Conservation (phyloP, 2,888 invertebrate genomes). For the Neria commutata region DNA sequence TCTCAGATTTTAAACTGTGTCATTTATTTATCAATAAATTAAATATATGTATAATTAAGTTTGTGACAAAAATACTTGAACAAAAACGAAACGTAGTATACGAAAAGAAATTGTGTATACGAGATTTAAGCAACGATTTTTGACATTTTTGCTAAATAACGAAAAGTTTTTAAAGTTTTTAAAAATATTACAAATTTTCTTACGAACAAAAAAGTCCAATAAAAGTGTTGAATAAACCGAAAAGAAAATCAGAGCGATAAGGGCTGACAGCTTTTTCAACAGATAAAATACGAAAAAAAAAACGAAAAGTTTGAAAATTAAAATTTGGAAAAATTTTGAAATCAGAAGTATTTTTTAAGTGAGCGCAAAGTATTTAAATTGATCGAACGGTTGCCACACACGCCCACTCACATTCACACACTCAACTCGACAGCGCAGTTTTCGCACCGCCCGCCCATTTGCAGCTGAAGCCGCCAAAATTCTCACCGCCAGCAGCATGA, state of each 20-base stretch:
- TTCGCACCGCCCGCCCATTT: conserved; percentile 5
- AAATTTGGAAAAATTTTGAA: background rate
- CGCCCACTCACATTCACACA: conserved; percentile 16
- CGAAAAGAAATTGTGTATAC: conserved; percentile 20
- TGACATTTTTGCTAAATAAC: background rate
- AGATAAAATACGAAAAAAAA: background rate
- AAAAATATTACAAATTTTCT: conserved; percentile 8
- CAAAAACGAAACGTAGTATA: conserved; percentile 29
- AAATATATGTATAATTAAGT: conserved; percentile 13
- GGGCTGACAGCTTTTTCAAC: no score
- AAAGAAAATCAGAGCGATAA: no score
- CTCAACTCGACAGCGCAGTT: conserved; percentile 20
- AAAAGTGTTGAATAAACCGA: no score
- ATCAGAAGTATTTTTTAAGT: background rate
- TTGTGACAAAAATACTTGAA: conserved; percentile 19
- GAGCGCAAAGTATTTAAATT: background rate
- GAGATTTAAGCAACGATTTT: conserved; percentile 8
- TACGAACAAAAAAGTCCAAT: no score
- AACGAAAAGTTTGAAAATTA: background rate
- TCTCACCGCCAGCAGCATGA: conserved; percentile 70
- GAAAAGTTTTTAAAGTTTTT: conserved; percentile 12
- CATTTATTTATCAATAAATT: conserved; percentile 24
- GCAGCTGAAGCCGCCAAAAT: conserved; percentile 58
- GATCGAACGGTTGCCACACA: background rate
- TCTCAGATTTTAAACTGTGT: conserved; percentile 14